These are phyloP conservation scores for Garrulus glandarius DNA, from an alignment of 2,797 vertebrate species.

Conservation along the genomic window DNA sequence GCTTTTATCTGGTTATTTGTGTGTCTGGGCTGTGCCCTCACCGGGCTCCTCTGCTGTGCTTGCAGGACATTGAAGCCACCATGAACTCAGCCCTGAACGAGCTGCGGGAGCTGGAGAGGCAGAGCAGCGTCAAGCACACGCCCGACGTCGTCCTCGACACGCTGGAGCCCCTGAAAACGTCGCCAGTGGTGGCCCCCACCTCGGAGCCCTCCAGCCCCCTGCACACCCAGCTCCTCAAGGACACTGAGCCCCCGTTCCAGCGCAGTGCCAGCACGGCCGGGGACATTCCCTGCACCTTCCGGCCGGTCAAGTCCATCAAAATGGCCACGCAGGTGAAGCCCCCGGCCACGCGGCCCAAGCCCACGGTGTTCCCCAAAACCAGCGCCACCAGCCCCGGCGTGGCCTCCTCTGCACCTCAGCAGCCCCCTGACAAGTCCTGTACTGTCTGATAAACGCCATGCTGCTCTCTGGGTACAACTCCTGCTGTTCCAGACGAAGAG, in stretches of 20 bases:
- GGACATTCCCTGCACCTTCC: constrained; percentile 93
- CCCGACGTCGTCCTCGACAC: constrained; percentile 97
- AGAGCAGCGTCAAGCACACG: constrained; percentile 89
- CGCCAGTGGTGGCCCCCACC: constrained; percentile 79
- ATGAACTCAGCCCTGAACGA: constrained; percentile 91
- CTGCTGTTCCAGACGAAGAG: constrained; percentile 2
- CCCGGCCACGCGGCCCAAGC: constrained; percentile 92
- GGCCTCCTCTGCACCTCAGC: constrained; percentile 85
- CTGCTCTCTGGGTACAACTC: not conserved
- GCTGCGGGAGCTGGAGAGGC: constrained; percentile 89
- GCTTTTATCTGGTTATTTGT: rapidly evolving
- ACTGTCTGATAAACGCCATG: constrained; percentile 78
- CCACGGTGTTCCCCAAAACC: constrained; percentile 89
- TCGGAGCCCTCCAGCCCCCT: constrained; percentile 97
- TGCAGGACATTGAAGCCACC: constrained; percentile 88
- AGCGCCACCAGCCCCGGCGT: constrained; percentile 81
- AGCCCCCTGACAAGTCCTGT: constrained; percentile 92
- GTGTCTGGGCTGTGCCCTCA: not conserved
- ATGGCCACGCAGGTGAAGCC: constrained; percentile 75
- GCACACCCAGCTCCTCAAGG: constrained; percentile 90
- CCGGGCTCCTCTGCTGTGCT: not conserved
- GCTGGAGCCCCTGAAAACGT: constrained; percentile 92
- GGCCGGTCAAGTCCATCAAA: constrained; percentile 82
- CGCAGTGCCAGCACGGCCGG: constrained; percentile 93
- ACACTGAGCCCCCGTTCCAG: constrained; percentile 85